A percentile compares a stretch with the other conserved stretches of the same genome.
These are phyloP conservation scores for Zaprionus camerounensis DNA, from an alignment of 1,140 invertebrate genomes.

Conservation along the genomic window DNA sequence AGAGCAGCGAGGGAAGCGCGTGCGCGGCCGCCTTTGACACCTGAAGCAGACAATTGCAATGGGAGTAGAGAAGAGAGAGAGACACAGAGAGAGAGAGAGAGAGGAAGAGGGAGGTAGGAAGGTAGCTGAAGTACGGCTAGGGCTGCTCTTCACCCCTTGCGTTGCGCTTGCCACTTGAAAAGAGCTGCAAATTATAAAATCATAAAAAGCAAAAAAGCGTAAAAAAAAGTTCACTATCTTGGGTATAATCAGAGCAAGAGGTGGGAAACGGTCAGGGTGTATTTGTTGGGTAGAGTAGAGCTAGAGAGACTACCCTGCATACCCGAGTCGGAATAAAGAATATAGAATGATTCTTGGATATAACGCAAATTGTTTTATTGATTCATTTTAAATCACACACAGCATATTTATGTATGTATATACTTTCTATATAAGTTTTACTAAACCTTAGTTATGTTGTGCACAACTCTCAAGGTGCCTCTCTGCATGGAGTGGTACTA, in stretches of 20 bases:
- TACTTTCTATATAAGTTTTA: background rate
- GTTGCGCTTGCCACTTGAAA: constrained; percentile 58
- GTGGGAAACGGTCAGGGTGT: background rate
- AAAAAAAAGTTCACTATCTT: constrained; percentile 35
- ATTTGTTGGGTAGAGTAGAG: no score
- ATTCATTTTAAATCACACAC: background rate
- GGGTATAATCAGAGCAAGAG: constrained; percentile 33
- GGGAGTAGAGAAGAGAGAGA: constrained; percentile 6
- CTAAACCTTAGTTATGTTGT: background rate
- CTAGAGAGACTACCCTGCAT: no score
- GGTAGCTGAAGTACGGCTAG: background rate
- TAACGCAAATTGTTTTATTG: background rate
- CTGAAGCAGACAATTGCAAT: constrained; percentile 67
- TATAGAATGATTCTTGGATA: no score
- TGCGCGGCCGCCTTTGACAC: constrained; percentile 73
- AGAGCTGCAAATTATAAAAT: constrained; percentile 74
- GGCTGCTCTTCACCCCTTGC: background rate
- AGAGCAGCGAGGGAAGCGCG: constrained; percentile 51
- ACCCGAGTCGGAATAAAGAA: no score
- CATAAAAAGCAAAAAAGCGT: constrained; percentile 57
- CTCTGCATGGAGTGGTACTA: background rate
- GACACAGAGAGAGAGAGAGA: background rate
- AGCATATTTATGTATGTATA: background rate
- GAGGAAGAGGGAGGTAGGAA: background rate
- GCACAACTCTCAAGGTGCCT: background rate